These are phyloP conservation scores for Drosophila imparisetae DNA, from an alignment of 2,888 invertebrate genomes.

Conservation along the genomic window DNA sequence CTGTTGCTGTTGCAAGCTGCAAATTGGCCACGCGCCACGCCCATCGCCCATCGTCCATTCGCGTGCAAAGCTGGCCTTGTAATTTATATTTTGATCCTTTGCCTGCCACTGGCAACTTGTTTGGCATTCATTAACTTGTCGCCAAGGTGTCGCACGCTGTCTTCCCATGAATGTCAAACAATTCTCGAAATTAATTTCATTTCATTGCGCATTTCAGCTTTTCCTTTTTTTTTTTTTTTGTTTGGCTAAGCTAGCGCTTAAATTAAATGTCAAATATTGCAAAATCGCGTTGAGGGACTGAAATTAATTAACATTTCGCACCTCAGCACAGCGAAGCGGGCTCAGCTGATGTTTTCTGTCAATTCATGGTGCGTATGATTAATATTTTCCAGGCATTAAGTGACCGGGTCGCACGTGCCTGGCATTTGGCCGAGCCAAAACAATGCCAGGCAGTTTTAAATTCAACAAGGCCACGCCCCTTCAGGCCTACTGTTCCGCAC, in stretches of 20 bases:
- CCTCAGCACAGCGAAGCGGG: background rate
- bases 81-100: conserved; percentile 39
- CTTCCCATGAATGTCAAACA: conserved; percentile 59
- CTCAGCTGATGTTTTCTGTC: conserved; percentile 24
- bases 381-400: conserved; percentile 53
- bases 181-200: conserved; percentile 68
- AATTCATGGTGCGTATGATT: conserved; percentile 68
- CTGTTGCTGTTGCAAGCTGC: conserved; percentile 31
- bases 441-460: conserved; percentile 58
- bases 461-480: conserved; percentile 67
- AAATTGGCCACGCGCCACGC: conserved; percentile 36
- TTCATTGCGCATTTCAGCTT: conserved; percentile 38
- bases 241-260: conserved; percentile 43
- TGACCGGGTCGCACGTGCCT: conserved; percentile 62
- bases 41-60: conserved; percentile 1
- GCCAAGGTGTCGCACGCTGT: conserved; percentile 48
- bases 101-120: conserved; percentile 18
- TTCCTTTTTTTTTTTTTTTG: background rate
- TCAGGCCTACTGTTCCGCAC: conserved; percentile 23
- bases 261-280: conserved; percentile 65
- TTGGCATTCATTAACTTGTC: conserved; percentile 59
- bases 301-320: conserved; percentile 64
- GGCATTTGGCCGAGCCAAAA: conserved; percentile 44
- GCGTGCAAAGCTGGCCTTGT: conserved; percentile 15
- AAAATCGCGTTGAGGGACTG: conserved; percentile 42